Conservation (phyloP, 1,140 invertebrate genomes). For the Liolophura sinensis region DNA sequence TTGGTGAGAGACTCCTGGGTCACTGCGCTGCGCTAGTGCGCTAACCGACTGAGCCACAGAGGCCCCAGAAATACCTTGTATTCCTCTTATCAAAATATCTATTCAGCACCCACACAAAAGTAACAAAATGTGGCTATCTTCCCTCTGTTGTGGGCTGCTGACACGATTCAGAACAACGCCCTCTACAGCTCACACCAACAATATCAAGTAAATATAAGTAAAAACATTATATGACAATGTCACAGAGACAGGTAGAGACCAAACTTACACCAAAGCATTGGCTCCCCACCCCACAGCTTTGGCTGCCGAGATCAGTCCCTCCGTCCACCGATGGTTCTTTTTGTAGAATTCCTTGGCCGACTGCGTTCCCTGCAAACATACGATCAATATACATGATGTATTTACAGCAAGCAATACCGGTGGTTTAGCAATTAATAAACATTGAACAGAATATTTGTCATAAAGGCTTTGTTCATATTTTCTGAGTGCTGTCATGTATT, state of each 20-base stretch:
- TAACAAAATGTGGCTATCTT: background rate
- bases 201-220: background rate
- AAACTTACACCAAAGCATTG: slow-evolving; percentile 85
- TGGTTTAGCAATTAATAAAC: no score
- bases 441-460: no score
- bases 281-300: slow-evolving; percentile 96
- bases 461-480: no score
- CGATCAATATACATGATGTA: no score
- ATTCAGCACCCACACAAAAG: no score
- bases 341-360: slow-evolving; percentile 95
- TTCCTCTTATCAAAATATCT: background rate
- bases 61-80: no score
- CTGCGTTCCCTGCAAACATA: slow-evolving; percentile 68
- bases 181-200: background rate
- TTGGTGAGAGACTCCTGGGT: no score
- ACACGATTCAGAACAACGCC: background rate
- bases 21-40: no score
- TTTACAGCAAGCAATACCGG: no score
- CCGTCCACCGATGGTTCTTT: slow-evolving; percentile 97
- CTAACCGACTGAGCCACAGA: no score
- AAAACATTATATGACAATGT: no score
- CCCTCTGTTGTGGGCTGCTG: background rate
- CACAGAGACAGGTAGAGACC: slow-evolving; percentile 1
- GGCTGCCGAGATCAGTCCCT: slow-evolving; percentile 96
- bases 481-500: background rate